Base-by-base conservation (phyloP, 2,113 vertebrate genomes). In the Pygoscelis antarcticus region DNA sequence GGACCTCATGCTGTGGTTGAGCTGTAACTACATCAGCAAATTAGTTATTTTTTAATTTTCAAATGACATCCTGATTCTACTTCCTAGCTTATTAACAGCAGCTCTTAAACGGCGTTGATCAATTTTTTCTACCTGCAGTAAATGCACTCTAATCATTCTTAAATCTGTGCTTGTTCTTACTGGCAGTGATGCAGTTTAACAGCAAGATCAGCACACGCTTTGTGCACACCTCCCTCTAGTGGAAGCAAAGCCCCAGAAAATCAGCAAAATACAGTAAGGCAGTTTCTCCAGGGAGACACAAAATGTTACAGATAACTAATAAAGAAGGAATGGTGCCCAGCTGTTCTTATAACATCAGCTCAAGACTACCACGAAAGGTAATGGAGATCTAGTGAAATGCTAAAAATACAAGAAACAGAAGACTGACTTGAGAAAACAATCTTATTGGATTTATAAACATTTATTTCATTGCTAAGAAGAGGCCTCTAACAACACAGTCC, bases 151-250 rank as follows among this genome's bases (percentile, higher is more conserved):
- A 46, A 61, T 51, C 36, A 13, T 9, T 77, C 58, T 22, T 14
- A 49, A 42, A 71, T 12, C 13, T 11, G 10, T 4, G 32, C 27
- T 21, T 14, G 18, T 12, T 40, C 14, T 15, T 42, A 13, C 16
- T 0, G 36, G 40, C 27, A 55, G 47, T 2, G 13, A 61, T 1
- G 20, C 26, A 6, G 47, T 13, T 72, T 11, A 64, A 46, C 8
- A 49, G 30, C 21, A 17, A 69, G 44, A 47, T 23, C 17, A 27
- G 27, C 3, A 10, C 23, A 22, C 0, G 11, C 83, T 51, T 61
- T 42, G 95, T 3, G 65, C 34, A 90, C 54, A 78, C 7, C 49
- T 52, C 96, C 96, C 92, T 94, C 97, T 94, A 69, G 80, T 55
- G 97, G 96, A 47, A 16, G 2, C 49, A 76, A 40, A 87, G 23